Percentiles rank a stretch among this genome's conserved stretches.
phyloP scores from a whole-genome alignment of 2,888 invertebrate genomes.

The Agrenia bidenticulata region DNA sequence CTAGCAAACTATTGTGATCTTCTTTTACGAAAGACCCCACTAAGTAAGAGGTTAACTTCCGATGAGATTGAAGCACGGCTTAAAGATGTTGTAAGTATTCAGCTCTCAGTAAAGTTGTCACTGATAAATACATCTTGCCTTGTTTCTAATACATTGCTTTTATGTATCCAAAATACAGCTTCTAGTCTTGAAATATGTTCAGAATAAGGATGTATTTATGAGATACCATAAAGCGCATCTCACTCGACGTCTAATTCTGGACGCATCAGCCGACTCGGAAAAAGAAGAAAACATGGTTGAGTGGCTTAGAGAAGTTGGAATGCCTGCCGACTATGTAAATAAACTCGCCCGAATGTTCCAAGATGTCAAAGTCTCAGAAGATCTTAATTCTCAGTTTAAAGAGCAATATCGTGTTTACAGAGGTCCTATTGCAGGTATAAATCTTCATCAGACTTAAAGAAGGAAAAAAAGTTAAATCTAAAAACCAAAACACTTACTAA shows the following conservation, averaged over 20 bases:
- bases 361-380: constrained; percentile 97
- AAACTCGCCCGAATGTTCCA: constrained; percentile 97
- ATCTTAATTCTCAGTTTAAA: constrained; percentile 89
- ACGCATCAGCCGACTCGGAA: constrained; percentile 97
- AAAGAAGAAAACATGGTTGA: constrained; percentile 99
- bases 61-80: constrained; percentile 95
- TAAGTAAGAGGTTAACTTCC: constrained; percentile 92
- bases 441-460: too few relatives aligned
- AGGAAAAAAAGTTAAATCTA: not conserved
- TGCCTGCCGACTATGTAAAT: constrained; percentile 99
- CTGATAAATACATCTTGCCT: not conserved
- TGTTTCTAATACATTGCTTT: not conserved
- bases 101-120: not conserved
- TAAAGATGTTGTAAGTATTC: constrained; percentile 34
- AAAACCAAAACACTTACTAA: not conserved
- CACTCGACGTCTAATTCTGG: constrained; percentile 90
- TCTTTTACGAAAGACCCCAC: constrained; percentile 90
- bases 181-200: constrained; percentile 96
- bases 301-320: constrained; percentile 82
- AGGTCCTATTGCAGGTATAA: constrained; percentile 60
- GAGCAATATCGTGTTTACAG: constrained; percentile 71
- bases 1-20: constrained; percentile 99
- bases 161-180: constrained; percentile 59
- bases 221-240: constrained; percentile 98
- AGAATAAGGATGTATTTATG: constrained; percentile 99